A percentile compares a stretch with the other conserved stretches of the same genome.
Evolutionary conservation across 2,113 vertebrate species (phyloP).

Genomic region (Atractosteus spatula): DNA sequence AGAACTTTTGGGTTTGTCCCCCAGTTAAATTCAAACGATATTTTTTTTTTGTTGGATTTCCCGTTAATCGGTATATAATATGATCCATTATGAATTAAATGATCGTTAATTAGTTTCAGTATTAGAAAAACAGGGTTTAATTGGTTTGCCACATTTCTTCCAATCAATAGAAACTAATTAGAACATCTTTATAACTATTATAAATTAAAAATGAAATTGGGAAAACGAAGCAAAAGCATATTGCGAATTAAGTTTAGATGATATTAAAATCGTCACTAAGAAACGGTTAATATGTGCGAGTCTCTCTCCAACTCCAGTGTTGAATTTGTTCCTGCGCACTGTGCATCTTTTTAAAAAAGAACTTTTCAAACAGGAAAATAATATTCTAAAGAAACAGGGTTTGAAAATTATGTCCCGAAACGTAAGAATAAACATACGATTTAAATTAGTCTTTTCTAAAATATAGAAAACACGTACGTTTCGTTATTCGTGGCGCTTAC

Average conservation of each 20-base stretch:
- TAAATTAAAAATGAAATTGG: neutral
- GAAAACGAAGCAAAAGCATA: neutral
- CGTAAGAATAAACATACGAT: too few species aligned
- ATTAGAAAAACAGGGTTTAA: slow-evolving; percentile 60
- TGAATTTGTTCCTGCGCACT: too few species aligned
- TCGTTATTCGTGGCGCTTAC: too few species aligned
- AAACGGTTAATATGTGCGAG: too few species aligned
- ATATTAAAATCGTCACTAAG: neutral
- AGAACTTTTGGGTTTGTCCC: too few species aligned
- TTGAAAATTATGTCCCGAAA: too few species aligned
- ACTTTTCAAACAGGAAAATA: too few species aligned
- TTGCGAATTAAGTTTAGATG: neutral
- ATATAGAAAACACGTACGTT: too few species aligned
- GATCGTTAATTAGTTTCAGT: slow-evolving; percentile 65
- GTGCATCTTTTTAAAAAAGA: too few species aligned
- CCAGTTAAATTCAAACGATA: neutral
- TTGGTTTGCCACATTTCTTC: slow-evolving; percentile 19
- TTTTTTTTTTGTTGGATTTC: neutral
- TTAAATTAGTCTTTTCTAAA: too few species aligned
- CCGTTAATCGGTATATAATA: slow-evolving; percentile 50
- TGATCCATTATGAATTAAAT: slow-evolving; percentile 65
- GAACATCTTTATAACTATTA: slow-evolving; percentile 23
- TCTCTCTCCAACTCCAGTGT: too few species aligned
- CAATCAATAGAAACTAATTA: slow-evolving; percentile 54
- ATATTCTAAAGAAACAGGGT: too few species aligned